Conservation (phyloP, 2,888 invertebrate species). For the Stenodema calcarata region DNA sequence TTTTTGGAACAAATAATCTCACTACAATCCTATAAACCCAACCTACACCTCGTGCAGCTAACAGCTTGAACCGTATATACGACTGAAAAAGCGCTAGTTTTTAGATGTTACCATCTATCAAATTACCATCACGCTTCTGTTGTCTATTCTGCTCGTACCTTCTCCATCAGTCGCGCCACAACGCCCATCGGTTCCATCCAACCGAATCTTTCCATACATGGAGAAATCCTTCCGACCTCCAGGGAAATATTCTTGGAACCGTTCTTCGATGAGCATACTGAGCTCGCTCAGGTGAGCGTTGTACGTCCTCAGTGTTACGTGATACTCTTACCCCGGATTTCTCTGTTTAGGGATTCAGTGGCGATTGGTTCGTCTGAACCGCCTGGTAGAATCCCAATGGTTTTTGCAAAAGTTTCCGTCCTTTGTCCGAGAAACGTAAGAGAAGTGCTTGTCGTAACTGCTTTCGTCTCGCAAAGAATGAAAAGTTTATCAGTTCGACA, state of each 20-base stretch:
- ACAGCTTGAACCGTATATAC: no score
- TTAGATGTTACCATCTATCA: no score
- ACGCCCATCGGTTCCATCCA: no score
- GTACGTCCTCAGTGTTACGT: background rate
- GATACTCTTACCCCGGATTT: background rate
- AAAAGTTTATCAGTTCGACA: background rate
- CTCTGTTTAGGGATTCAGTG: background rate
- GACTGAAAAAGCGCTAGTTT: no score
- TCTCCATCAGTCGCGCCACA: no score
- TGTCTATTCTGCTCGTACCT: no score
- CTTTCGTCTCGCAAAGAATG: background rate
- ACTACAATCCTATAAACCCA: no score
- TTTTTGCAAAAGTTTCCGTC: background rate
- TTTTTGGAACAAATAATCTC: no score
- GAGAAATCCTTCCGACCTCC: no score
- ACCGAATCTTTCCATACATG: no score
- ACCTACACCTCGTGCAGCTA: no score
- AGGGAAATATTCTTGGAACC: background rate
- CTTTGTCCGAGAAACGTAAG: background rate
- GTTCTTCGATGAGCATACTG: background rate
- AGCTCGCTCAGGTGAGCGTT: background rate
- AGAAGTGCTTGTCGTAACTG: background rate
- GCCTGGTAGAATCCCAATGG: background rate
- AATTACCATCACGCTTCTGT: no score
- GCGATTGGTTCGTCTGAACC: background rate